A percentile compares a stretch with the other conserved stretches of the same genome.
Conservation (phyloP, 2,113 vertebrate species). For the Cryptotis parvus region DNA sequence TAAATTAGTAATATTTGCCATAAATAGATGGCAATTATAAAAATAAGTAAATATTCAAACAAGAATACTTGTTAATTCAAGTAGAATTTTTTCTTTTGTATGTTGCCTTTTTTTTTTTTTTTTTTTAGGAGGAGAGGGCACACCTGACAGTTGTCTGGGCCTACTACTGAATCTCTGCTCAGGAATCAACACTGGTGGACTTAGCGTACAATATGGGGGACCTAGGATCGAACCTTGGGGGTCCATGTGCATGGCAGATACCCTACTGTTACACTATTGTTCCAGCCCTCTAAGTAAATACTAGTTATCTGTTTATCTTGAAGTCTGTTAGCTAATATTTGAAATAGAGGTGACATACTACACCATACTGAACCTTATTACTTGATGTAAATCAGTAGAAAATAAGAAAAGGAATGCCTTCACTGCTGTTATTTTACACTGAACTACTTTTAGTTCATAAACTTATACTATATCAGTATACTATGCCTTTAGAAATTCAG, state of each 20-base stretch:
- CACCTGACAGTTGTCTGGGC: no score
- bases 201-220: no score
- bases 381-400: conserved; percentile 1
- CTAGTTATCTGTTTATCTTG: background rate
- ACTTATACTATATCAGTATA: background rate
- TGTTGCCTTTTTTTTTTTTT: no score
- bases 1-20: conserved; percentile 10
- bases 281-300: no score
- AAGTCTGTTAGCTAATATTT: background rate
- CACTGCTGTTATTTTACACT: background rate
- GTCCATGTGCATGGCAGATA: no score
- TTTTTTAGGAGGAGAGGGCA: no score
- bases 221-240: no score
- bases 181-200: no score
- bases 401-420: background rate
- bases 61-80: conserved; percentile 35
- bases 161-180: no score
- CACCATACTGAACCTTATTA: background rate
- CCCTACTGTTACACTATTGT: no score
- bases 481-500: background rate
- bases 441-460: background rate
- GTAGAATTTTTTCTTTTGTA: background rate
- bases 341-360: background rate
- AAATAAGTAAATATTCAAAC: conserved; percentile 22
- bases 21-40: conserved; percentile 7